Evolutionary conservation across 92 coral and sea anemone genomes (phyloP).

Genomic region (Umimayanthus kanabou): DNA sequence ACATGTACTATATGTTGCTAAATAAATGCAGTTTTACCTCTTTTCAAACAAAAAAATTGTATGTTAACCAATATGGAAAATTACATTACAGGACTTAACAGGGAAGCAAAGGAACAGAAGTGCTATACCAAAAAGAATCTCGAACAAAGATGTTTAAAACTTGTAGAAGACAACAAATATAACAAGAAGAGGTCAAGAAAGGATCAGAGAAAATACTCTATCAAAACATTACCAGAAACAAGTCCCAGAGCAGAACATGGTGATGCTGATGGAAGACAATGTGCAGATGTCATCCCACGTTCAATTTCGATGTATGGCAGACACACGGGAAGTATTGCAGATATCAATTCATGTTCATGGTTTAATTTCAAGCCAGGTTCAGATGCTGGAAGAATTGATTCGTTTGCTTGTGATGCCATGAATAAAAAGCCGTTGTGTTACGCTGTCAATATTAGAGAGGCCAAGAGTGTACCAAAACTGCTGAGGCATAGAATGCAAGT

Average conservation of each 20-base stretch:
- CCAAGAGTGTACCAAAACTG: constrained; percentile 62
- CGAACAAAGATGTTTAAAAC: neutral
- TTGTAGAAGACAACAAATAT: neutral
- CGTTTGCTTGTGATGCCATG: constrained; percentile 65
- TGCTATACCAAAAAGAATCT: neutral
- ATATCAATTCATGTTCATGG: constrained; percentile 58
- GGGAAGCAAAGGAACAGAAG: neutral
- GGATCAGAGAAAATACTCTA: constrained; percentile 2
- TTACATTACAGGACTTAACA: no score
- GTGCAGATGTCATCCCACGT: neutral
- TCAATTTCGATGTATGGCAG: constrained; percentile 71
- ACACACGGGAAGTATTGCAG: constrained; percentile 44
- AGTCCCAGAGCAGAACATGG: neutral
- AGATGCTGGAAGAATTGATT: constrained; percentile 66
- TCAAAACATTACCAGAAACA: constrained; percentile 20
- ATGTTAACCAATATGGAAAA: no score
- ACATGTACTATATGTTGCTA: no score
- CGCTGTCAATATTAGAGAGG: constrained; percentile 53
- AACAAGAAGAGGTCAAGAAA: neutral
- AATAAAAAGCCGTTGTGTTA: constrained; percentile 67
- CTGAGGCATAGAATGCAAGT: constrained; percentile 73
- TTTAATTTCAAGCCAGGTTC: constrained; percentile 71
- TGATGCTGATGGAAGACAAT: neutral
- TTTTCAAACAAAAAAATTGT: no score
- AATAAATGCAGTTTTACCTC: no score